These are phyloP conservation scores for Oenanthe melanoleuca DNA, from an alignment of 2,113 vertebrate species.

Conservation along the genomic window DNA sequence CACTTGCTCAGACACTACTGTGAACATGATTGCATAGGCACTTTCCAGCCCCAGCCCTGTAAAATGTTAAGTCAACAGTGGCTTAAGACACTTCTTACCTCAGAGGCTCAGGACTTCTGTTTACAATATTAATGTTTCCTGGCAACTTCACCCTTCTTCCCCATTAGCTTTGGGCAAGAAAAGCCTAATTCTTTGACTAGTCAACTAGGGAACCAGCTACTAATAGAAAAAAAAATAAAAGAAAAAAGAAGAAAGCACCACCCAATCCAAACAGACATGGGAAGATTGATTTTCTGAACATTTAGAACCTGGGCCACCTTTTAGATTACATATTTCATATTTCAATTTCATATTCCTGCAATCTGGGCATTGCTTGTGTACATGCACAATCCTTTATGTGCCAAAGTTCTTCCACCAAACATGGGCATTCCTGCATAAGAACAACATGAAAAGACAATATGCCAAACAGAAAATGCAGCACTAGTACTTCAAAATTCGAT, in stretches of 20 bases:
- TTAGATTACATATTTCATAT: background rate
- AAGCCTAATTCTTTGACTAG: background rate
- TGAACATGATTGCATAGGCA: rapidly evolving
- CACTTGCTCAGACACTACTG: background rate
- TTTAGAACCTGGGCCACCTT: background rate
- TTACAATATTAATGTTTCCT: background rate
- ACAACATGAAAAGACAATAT: background rate
- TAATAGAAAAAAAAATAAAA: background rate
- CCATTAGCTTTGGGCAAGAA: background rate
- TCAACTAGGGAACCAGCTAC: background rate
- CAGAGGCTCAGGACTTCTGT: background rate
- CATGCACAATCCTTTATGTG: rapidly evolving
- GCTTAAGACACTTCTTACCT: background rate
- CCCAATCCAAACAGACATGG: background rate
- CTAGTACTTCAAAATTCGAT: background rate
- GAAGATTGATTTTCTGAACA: background rate
- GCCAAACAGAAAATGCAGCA: background rate
- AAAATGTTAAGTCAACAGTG: background rate
- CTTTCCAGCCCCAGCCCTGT: background rate
- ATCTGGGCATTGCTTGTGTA: background rate
- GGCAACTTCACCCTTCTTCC: background rate
- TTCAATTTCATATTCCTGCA: background rate
- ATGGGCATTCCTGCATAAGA: rapidly evolving
- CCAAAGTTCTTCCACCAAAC: background rate
- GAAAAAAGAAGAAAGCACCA: background rate